Base-by-base conservation (phyloP, 2,113 vertebrate species). In the Pterophyllum scalare region DNA sequence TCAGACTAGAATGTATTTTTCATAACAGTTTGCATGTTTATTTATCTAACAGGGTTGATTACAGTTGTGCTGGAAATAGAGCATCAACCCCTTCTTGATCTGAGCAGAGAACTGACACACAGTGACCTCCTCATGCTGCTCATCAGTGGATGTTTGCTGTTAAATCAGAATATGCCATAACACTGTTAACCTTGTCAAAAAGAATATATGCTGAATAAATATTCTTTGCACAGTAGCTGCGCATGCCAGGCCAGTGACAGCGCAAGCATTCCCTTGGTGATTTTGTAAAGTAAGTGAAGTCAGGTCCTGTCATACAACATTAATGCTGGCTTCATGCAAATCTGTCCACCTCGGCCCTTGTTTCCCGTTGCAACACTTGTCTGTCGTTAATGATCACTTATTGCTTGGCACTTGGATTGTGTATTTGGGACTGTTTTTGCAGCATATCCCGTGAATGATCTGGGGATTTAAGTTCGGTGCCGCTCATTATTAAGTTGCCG, bases 401-500 rank as follows among this genome's bases (percentile, higher is more conserved):
- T 43, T 10, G 15, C 7, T 59, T 15, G 60, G 9, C 26, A 38
- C 46, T 59, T 77, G 60, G 49, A 59, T 38, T 20, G 20, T 1
- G 5, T 24, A 20, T 54, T 82, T 82, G 59, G 65, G 65, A 61
- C 35, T 77, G 17, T 65, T 58, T 81, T 75, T 33, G 17, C 58
- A 54, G 33, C 38, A 10, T 31, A 75, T 84, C 57, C 19, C 59
- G 31, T 57, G 46, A 75, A 65, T 5, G 5, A 70, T 79, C 35
- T 4, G n/a, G 65, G 24, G 76, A 60, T 76, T 79, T 79, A 54
- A 46, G 59, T 77, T 85, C 46, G 6, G 49, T 82, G 82, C 80
- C 46, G 49, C 83, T 93, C 67, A 38, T 91, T 86, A 78, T 81
- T 81, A 84, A 82, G 67, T 80, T 65, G 61, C 26, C 81, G 60